A percentile compares a stretch with the other conserved stretches of the same genome.
These are phyloP conservation scores for Oncorhynchus nerka DNA, from an alignment of 2,113 vertebrate species.

Conservation along the genomic window DNA sequence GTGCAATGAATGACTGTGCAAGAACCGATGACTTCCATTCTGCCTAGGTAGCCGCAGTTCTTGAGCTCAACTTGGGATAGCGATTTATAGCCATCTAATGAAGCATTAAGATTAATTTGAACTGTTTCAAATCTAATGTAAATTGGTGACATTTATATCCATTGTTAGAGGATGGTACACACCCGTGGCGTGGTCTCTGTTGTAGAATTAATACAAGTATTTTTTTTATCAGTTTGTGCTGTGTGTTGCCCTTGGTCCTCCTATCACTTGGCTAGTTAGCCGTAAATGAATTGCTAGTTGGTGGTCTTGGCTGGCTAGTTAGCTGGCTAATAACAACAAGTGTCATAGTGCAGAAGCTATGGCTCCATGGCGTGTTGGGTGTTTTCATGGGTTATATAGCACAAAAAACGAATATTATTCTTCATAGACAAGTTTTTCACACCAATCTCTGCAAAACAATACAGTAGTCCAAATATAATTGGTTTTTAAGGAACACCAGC, in stretches of 20 bases:
- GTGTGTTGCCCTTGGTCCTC: background rate
- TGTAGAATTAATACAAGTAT: too few species aligned
- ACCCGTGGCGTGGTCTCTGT: too few species aligned
- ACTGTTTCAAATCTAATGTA: too few species aligned
- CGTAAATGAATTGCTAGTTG: background rate
- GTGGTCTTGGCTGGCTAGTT: slow-evolving; percentile 1
- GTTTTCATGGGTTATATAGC: background rate
- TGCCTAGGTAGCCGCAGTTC: background rate
- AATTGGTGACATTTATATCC: too few species aligned
- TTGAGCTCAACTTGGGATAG: background rate
- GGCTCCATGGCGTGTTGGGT: background rate
- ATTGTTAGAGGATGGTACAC: background rate
- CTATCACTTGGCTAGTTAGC: slow-evolving; percentile 5
- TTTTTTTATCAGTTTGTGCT: too few species aligned
- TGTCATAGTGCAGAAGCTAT: background rate
- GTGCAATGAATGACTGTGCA: too few species aligned
- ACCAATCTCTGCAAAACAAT: too few species aligned
- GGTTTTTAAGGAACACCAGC: too few species aligned
- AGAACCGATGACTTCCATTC: background rate
- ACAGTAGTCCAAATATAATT: too few species aligned
- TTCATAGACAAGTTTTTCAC: too few species aligned
- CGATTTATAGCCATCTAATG: background rate
- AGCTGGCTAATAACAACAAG: background rate
- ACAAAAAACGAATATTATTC: too few species aligned
- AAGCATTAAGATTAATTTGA: background rate